Evolutionary conservation across 2,888 invertebrate species (phyloP), one percentile per base, ranked within the genome.

Genomic region (Rhabditophanes sp.): DNA sequence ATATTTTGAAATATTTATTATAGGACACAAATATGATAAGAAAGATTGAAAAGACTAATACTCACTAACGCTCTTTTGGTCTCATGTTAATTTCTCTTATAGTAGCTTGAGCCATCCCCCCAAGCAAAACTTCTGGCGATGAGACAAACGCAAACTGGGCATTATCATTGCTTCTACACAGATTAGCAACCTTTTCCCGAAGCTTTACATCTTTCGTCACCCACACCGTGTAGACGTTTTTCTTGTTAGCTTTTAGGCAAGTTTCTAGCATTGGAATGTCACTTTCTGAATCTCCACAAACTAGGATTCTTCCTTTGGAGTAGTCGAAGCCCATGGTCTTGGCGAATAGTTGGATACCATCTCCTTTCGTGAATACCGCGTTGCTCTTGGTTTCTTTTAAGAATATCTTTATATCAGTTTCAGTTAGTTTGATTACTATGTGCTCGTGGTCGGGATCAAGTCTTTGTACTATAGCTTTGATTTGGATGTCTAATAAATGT

Each of bases 81-180:
- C 39, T 36, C n/a, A 56, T 46, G 21, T 41, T 48, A 28, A 61
- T 64, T 37, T 65, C 62, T 14, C 64, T 48, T 15, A 64, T 60
- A 4, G 64, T 64, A 6, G 64, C 64, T 37, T 64, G 61, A 5
- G 64, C 64, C 64, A 64, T 64, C 1, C 58, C 64, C 3, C 64
- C 64, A 4, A 64, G 44, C 2, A 64, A 35, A 5, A 65, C 64
- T 35, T 61, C 64, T 2, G 64, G 64, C 19, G 58, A 57, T 4
- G 56, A 51, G 29, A 63, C 64, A 42, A 64, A 64, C 3, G 56
- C 60, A 34, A 51, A 44, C 32, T 64, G 53, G 14, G 33, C n/a
- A 38, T 64, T 64, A 27, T 37, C 35, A 39, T 48, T 50, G n/a
- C 36, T 33, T 9, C 41, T 39, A 31, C 64, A 64, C n/a, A 63